Percentiles rank a stretch among this genome's conserved stretches.
Evolutionary conservation across 1,140 invertebrate species (phyloP).

Genomic region (Sinella curviseta): DNA sequence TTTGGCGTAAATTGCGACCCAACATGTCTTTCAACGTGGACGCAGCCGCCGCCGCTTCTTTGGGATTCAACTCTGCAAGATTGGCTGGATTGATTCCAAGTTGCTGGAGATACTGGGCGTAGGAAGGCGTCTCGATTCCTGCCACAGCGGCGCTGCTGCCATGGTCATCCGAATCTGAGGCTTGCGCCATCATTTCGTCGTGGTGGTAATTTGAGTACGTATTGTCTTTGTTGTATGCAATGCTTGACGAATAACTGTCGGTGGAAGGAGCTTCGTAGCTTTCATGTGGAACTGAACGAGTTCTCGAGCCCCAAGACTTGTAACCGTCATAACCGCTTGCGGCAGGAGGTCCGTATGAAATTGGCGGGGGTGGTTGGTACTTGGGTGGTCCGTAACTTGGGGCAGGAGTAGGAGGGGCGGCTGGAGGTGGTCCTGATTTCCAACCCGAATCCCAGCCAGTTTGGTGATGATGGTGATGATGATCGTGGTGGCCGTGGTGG

Average conservation of each 20-base stretch:
- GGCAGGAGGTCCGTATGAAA: constrained; percentile 6
- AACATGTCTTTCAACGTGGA: neutral
- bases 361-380: neutral
- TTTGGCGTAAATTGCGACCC: neutral
- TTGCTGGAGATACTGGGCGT: neutral
- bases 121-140: neutral
- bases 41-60: too few relatives aligned
- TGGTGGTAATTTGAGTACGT: neutral
- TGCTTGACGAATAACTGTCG: neutral
- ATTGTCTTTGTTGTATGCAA: neutral
- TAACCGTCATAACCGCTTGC: neutral
- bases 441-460: neutral
- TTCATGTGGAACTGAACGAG: neutral
- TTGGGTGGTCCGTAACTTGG: constrained; percentile 1
- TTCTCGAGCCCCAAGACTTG: neutral
- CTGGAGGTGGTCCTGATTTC: neutral
- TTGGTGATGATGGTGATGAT: neutral
- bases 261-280: neutral
- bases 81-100: neutral
- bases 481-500: neutral
- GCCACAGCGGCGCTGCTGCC: neutral
- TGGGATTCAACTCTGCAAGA: neutral
- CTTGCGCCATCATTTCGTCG: neutral
- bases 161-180: neutral
- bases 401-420: neutral